phyloP scores from a whole-genome alignment of 1,140 invertebrate genomes.

The Listronotus oregonensis region DNA sequence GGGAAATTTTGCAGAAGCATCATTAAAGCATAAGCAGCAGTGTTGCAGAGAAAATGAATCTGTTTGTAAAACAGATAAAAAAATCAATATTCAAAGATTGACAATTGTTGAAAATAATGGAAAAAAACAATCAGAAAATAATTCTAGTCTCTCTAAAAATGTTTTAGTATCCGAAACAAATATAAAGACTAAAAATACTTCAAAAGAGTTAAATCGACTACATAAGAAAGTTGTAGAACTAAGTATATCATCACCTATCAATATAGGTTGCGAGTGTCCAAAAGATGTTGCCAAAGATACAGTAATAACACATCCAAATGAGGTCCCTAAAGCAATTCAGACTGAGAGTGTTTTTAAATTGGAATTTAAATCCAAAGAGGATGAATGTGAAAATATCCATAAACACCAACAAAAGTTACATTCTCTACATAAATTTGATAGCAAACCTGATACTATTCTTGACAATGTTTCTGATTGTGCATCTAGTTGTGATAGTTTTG shows the following conservation, averaged over 20 bases:
- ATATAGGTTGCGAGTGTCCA: conserved; percentile 8
- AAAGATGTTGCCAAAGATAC: background rate
- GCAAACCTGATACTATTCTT: background rate
- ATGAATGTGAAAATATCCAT: background rate
- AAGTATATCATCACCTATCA: conserved; percentile 23
- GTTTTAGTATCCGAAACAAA: background rate
- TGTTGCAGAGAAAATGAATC: no score
- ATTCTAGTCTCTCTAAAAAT: background rate
- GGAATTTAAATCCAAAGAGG: conserved; percentile 13
- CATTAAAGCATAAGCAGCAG: background rate
- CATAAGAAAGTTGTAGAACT: conserved; percentile 13
- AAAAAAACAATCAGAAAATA: background rate
- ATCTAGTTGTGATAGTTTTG: conserved; percentile 15
- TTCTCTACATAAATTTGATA: no score
- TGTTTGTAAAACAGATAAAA: no score
- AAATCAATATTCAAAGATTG: background rate
- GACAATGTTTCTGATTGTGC: conserved; percentile 16
- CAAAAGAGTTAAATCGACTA: background rate
- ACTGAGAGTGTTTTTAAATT: conserved; percentile 9
- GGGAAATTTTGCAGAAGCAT: background rate
- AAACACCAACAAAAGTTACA: background rate
- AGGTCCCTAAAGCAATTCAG: conserved; percentile 12
- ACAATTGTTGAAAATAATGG: no score
- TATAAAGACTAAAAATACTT: background rate
- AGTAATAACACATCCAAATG: background rate